Evolutionary conservation across 2,797 vertebrate genomes (phyloP).

Genomic region (Rhinatrema bivittatum): DNA sequence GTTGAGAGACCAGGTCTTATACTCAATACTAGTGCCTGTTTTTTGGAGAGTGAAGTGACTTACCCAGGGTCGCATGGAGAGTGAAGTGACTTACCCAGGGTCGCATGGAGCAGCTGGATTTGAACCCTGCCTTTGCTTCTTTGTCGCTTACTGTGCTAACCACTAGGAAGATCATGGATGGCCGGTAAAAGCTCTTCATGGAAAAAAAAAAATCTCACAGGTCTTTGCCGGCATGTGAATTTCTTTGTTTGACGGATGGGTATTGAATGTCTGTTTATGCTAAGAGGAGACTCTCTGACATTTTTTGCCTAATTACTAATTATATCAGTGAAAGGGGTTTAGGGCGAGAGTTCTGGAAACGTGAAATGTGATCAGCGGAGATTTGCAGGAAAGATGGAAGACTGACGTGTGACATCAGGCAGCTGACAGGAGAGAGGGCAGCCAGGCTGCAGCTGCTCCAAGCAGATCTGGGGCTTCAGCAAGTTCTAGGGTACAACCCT

Average conservation of each 20-base stretch:
- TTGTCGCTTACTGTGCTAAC: too few species aligned
- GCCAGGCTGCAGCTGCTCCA: conserved; percentile 52
- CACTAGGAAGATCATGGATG: not conserved
- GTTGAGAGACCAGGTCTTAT: too few species aligned
- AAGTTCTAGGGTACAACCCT: conserved; percentile 1
- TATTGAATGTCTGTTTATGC: conserved; percentile 47
- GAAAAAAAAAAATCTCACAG: conserved; percentile 15
- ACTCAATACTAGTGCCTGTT: too few species aligned
- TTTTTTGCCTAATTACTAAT: conserved; percentile 64
- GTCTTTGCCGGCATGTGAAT: conserved; percentile 30
- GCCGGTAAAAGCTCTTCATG: conserved; percentile 21
- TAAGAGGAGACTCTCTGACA: conserved; percentile 44
- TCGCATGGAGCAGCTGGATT: too few species aligned
- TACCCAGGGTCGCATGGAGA: too few species aligned
- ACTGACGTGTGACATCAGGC: conserved; percentile 63
- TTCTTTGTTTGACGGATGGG: conserved; percentile 50
- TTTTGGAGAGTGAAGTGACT: too few species aligned
- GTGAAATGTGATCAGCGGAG: conserved; percentile 58
- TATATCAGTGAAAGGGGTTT: conserved; percentile 54
- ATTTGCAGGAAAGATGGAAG: conserved; percentile 58
- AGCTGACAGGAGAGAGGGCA: conserved; percentile 45
- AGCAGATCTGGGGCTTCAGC: conserved; percentile 12
- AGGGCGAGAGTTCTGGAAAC: conserved; percentile 39
- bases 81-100: too few species aligned
- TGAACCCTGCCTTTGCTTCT: too few species aligned